Evolutionary conservation across 1,140 invertebrate species (phyloP).

Genomic region (Caenorhabditis inopinata): DNA sequence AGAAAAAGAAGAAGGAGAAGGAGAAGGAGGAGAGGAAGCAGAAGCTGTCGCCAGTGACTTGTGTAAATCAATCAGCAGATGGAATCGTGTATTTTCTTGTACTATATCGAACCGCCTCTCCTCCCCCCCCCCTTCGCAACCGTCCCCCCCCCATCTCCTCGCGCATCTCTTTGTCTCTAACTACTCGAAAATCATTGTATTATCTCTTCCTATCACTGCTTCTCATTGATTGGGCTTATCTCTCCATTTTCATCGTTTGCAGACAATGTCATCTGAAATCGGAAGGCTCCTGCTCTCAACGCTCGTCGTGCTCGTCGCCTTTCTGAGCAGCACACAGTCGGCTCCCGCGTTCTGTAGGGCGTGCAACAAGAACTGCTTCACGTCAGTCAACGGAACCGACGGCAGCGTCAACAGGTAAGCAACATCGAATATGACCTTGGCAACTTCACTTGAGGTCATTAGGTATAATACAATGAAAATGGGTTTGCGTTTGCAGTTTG

Average conservation of each 20-base stretch:
- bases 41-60: slow-evolving; percentile 21
- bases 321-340: neutral
- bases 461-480: neutral
- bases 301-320: neutral
- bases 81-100: slow-evolving; percentile 26
- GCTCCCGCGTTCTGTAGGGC: slow-evolving; percentile 40
- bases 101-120: slow-evolving; percentile 25
- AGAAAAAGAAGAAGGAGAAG: neutral
- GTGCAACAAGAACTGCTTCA: slow-evolving; percentile 40
- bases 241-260: neutral
- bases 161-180: neutral
- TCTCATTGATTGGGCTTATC: slow-evolving; percentile 11
- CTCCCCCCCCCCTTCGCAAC: no score
- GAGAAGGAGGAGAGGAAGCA: neutral
- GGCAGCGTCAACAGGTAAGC: slow-evolving; percentile 31
- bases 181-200: no score
- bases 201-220: neutral
- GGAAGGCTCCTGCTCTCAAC: neutral
- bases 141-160: no score
- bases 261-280: neutral
- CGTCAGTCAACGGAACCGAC: slow-evolving; percentile 1
- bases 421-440: neutral
- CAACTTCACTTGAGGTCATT: neutral
- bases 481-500: no score
- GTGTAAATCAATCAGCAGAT: slow-evolving; percentile 31